Base-by-base conservation (phyloP, 2,888 invertebrate species). In the Dendrolimus pini region DNA sequence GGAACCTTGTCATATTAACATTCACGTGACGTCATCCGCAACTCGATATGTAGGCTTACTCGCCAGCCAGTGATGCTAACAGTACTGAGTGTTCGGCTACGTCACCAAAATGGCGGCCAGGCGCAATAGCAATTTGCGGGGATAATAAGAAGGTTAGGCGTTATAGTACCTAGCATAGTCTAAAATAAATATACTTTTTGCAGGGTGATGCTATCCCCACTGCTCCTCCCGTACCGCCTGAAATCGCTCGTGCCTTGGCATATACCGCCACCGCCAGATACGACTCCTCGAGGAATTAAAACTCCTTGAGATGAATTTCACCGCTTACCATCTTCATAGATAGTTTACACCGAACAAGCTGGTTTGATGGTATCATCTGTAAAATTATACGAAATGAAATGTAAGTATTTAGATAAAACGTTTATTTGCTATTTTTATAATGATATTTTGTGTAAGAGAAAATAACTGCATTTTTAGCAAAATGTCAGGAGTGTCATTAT, bases 231-330 rank as follows among this genome's bases (percentile, higher is more conserved):
- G 30, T 30, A 30, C 30, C 30, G 3, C 74, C 78, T 2, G 83
- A 74, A 62, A 92, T 92, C 72, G 71, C 79, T 55, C 85, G 89
- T 67, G 81, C 87, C 55, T 74, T 89, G 54, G 87, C 74, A 1
- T 83, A 77, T 78, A 75, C 70, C 67, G 77, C 77, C 30, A 30
- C 30, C 30, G 30, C 30, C 30, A 30, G 30, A 30, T 30, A 30
- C 30, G 30, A 30, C 8, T 64, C 8, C 54, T 41, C 18, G 53
- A 67, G 68, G 65, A 63, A 77, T 55, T 79, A 74, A 75, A 60
- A 56, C 60, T 47, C 56, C 56, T 56, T 65, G 58, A 52, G 54
- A 57, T 60, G 58, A 63, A 61, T 60, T 55, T 58, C 62, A 65
- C 60, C 61, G 54, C 60, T 55, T 58, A 60, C 63, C 61, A 64